Evolutionary conservation across 2,888 invertebrate genomes (phyloP).

Genomic region (Lepidonotus clava): DNA sequence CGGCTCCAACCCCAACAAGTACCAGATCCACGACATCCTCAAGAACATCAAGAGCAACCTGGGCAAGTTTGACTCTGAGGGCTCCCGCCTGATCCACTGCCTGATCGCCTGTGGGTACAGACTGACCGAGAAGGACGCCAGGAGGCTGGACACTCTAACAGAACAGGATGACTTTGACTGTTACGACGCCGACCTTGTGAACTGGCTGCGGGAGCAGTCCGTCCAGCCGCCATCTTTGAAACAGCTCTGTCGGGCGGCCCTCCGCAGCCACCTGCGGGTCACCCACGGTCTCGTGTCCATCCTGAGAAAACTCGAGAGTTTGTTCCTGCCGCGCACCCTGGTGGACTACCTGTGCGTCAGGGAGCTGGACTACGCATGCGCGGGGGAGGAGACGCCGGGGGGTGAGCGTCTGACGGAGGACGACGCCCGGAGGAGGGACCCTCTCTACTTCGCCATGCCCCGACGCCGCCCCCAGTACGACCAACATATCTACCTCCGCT

Average conservation of each 20-base stretch:
- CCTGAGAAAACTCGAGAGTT: background rate
- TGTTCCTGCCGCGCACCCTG: constrained; percentile 45
- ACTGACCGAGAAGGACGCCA: constrained; percentile 25
- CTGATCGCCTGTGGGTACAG: constrained; percentile 46
- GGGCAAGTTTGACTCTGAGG: constrained; percentile 50
- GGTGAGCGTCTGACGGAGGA: background rate
- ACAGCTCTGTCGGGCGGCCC: constrained; percentile 18
- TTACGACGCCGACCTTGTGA: constrained; percentile 40
- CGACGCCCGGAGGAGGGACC: background rate
- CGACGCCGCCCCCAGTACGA: background rate
- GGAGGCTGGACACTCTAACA: constrained; percentile 10
- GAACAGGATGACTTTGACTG: constrained; percentile 4
- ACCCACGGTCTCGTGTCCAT: constrained; percentile 33
- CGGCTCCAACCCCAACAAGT: constrained; percentile 58
- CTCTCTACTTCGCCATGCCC: constrained; percentile 55
- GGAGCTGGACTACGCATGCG: constrained; percentile 25
- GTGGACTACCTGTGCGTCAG: constrained; percentile 31
- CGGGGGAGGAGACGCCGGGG: background rate
- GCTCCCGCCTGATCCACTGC: constrained; percentile 51
- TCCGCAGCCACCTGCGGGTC: constrained; percentile 33
- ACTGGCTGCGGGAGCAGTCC: constrained; percentile 32
- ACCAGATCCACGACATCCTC: constrained; percentile 54
- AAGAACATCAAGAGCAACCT: constrained; percentile 52
- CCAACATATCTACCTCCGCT: constrained; percentile 48
- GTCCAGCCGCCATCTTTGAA: background rate